phyloP scores from a whole-genome alignment of 2,797 vertebrate species.

The Chelidonichthys spinosus region DNA sequence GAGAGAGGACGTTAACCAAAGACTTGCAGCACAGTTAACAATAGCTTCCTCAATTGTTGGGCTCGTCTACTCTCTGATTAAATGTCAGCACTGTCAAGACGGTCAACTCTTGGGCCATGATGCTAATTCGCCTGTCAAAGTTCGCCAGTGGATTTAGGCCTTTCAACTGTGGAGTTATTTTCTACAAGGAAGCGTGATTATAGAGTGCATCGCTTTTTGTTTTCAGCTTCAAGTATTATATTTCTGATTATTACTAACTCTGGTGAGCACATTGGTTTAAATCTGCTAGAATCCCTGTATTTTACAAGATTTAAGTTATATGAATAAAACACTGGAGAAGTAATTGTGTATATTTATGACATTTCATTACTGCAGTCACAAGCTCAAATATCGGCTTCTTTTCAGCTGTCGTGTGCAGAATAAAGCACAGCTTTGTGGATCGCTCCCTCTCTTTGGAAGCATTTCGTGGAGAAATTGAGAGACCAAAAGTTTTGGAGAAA shows the following conservation, averaged over 20 bases:
- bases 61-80: not conserved
- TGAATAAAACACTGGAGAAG: slow-evolving; percentile 4
- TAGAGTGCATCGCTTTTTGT: not conserved
- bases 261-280: not conserved
- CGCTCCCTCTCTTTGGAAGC: slow-evolving; percentile 16
- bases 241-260: slow-evolving; percentile 5
- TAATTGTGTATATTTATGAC: not conserved
- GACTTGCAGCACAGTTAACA: not conserved
- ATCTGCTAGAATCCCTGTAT: not conserved
- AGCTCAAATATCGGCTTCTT: slow-evolving; percentile 8
- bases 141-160: not conserved
- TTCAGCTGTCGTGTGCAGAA: slow-evolving; percentile 5
- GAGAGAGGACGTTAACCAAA: no score
- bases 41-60: not conserved
- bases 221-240: not conserved
- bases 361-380: not conserved
- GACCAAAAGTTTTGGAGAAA: slow-evolving; percentile 29
- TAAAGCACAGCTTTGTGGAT: slow-evolving; percentile 1
- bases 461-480: slow-evolving; percentile 24
- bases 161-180: not conserved
- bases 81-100: not conserved
- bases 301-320: not conserved
- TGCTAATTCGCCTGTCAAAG: not conserved
- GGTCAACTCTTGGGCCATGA: not conserved
- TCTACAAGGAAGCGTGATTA: not conserved